Base-by-base conservation (phyloP, 2,113 vertebrate species). In the Solea solea region DNA sequence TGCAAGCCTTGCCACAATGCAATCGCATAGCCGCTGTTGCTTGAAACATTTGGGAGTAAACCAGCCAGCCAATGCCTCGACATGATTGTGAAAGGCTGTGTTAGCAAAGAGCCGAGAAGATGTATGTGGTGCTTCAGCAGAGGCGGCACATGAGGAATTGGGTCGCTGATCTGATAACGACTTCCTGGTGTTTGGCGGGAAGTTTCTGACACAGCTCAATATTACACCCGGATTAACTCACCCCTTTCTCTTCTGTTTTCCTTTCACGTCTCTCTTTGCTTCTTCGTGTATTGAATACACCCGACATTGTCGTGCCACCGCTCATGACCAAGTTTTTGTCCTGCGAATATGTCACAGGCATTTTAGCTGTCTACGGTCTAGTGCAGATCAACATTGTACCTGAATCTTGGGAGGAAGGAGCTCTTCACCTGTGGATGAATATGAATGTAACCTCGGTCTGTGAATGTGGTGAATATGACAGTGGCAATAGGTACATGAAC, bases 301-400 rank as follows among this genome's bases (percentile, higher is more conserved):
- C 60, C 15, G 34, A 27, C 39, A 41, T 52, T 66, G 61, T 49
- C 16, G 60, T 63, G 64, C 54, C 65, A 75, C 56, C 72, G 55
- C 45, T 72, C 57, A 59, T 50, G 51, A 76, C 59, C 69, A 51
- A 27, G n/a, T 58, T 70, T 60, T 67, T 60, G 62, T 39, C 39
- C 59, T 11, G 21, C 21, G 52, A 58, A 27, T 56, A 60, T 58
- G 48, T 58, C 64, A 69, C 64, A 61, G 72, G 69, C 51, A 64
- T 34, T 52, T 8, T 72, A 21, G 15, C 15, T 58, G 28, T 72
- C 58, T 55, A 55, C 16, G 25, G 44, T 77, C 66, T 74, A 93
- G 92, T 93, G 92, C 90, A 90, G 92, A 93, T 93, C 69, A 88
- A 76, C 28, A 82, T 90, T 93, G 91, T 88, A 87, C 90, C 77